Percentiles rank a stretch among this genome's conserved stretches.
Evolutionary conservation across 1,140 invertebrate species (phyloP).

Genomic region (Limonius californicus): DNA sequence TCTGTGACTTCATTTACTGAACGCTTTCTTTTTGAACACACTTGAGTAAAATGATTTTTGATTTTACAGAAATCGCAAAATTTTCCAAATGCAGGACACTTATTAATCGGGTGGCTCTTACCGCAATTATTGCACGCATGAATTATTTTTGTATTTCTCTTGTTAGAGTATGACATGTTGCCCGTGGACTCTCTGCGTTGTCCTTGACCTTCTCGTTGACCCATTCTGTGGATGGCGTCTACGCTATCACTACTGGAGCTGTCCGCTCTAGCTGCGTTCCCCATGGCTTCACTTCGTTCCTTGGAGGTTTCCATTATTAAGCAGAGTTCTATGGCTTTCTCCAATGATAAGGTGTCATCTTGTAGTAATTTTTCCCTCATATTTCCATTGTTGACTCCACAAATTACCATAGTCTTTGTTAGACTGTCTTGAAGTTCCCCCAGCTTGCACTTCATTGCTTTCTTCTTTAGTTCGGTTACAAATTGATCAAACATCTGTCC

Average conservation of each 20-base stretch:
- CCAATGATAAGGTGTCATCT: constrained; percentile 29
- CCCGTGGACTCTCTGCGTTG: neutral
- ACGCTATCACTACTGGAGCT: neutral
- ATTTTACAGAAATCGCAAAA: neutral
- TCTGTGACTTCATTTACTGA: neutral
- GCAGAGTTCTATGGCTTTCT: constrained; percentile 29
- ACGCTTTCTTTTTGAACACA: neutral
- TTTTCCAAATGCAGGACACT: constrained; percentile 15
- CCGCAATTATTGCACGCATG: constrained; percentile 17
- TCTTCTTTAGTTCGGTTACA: constrained; percentile 20
- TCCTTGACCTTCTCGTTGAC: neutral
- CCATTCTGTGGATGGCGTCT: neutral
- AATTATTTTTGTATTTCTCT: constrained; percentile 5
- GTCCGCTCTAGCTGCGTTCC: neutral
- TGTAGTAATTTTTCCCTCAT: constrained; percentile 33
- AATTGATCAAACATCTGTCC: constrained; percentile 19
- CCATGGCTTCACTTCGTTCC: constrained; percentile 9
- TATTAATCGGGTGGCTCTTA: neutral
- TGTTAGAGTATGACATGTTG: neutral
- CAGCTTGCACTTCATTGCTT: constrained; percentile 21
- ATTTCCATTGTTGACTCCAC: constrained; percentile 24
- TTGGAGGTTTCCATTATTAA: constrained; percentile 23
- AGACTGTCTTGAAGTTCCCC: constrained; percentile 18
- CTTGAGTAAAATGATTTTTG: neutral
- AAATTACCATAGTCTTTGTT: constrained; percentile 21